Evolutionary conservation across 1,140 invertebrate genomes (phyloP).

Genomic region (honey bee (Apis mellifera)): Amel_HAv3.1 CM009944.2:7958501-7959000

Average conservation of each 20-base stretch:
- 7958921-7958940: neutral
- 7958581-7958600: slow-evolving; percentile 65
- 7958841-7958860: slow-evolving; percentile 72
- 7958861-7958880: slow-evolving; percentile 59
- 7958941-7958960: neutral
- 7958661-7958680: slow-evolving; percentile 67
- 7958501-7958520: slow-evolving; percentile 31
- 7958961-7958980: neutral
- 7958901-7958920: slow-evolving; percentile 48
- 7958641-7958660: slow-evolving; percentile 65
- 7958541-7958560: slow-evolving; percentile 30
- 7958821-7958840: slow-evolving; percentile 73
- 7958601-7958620: slow-evolving; percentile 69
- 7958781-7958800: slow-evolving; percentile 2
- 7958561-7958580: slow-evolving; percentile 52
- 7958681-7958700: neutral
- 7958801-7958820: slow-evolving; percentile 6
- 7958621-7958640: slow-evolving; percentile 63
- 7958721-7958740: too few relatives aligned
- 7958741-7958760: neutral
- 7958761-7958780: slow-evolving; percentile 17
- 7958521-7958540: slow-evolving; percentile 63
- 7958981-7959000: too few relatives aligned
- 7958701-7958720: slow-evolving; percentile 7
- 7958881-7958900: slow-evolving; percentile 74